A percentile compares a stretch with the other conserved stretches of the same genome.
Conservation (phyloP, 2,797 vertebrate species). For the Gobionotothen gibberifrons region DNA sequence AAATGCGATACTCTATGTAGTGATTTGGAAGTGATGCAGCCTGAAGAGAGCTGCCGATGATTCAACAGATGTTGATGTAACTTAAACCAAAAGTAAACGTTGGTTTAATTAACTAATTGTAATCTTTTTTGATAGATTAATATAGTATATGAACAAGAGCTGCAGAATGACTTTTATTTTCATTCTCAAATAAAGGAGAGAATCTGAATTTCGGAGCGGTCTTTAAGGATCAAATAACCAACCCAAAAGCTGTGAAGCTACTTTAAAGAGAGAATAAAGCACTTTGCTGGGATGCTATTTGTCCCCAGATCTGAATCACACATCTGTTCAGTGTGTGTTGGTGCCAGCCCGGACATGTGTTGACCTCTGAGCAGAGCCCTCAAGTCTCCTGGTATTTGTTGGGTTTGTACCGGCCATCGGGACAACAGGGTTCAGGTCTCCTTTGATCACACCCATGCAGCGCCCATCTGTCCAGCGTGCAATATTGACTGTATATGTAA, state of each 20-base stretch:
- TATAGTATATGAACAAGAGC: neutral
- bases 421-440: slow-evolving; percentile 59
- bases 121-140: neutral
- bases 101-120: neutral
- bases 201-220: neutral
- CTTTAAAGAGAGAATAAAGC: slow-evolving; percentile 16
- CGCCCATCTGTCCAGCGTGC: slow-evolving; percentile 69
- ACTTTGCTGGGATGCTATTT: slow-evolving; percentile 29
- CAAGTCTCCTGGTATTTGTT: slow-evolving; percentile 46
- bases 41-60: neutral
- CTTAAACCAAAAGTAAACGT: neutral
- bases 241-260: neutral
- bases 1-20: neutral
- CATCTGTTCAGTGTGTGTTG: slow-evolving; percentile 61
- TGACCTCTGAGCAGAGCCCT: slow-evolving; percentile 58
- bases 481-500: slow-evolving; percentile 27
- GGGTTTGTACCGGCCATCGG: slow-evolving; percentile 42
- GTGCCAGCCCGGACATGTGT: slow-evolving; percentile 70
- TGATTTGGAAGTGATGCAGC: neutral
- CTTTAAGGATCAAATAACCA: slow-evolving; percentile 8
- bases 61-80: neutral
- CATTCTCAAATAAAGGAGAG: neutral
- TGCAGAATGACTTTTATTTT: neutral
- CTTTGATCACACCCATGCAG: slow-evolving; percentile 56
- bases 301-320: slow-evolving; percentile 47